Percentiles rank a stretch among this genome's conserved stretches.
Evolutionary conservation across 1,140 invertebrate species (phyloP).

Genomic region (Bursaphelenchus mucronatus): DNA sequence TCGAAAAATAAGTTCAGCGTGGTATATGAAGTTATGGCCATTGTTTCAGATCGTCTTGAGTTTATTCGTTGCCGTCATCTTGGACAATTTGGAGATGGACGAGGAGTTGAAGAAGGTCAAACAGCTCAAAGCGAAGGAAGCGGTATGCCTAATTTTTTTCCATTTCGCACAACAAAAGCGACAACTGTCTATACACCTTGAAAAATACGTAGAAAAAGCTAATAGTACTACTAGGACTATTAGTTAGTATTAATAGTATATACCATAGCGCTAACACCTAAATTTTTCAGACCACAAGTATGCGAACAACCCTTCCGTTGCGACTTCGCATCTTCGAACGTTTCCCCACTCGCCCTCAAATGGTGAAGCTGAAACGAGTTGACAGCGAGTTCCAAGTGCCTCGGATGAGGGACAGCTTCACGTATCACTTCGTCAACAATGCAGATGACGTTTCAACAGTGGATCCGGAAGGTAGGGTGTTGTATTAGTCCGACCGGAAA

Average conservation of each 20-base stretch:
- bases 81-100: constrained; percentile 97
- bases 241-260: no score
- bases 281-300: constrained; percentile 79
- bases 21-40: no score
- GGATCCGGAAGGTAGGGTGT: no score
- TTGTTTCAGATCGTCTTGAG: constrained; percentile 92
- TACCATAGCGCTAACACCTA: no score
- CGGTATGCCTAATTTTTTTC: constrained; percentile 32
- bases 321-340: constrained; percentile 92
- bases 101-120: constrained; percentile 99
- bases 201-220: no score
- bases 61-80: constrained; percentile 98
- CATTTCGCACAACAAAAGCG: no score
- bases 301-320: constrained; percentile 83
- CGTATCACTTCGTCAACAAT: constrained; percentile 83
- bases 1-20: no score
- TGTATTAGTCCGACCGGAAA: no score
- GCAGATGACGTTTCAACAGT: neutral
- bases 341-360: constrained; percentile 96
- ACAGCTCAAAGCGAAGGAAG: constrained; percentile 67
- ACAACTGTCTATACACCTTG: no score
- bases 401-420: constrained; percentile 95
- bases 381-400: constrained; percentile 91
- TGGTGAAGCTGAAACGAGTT: constrained; percentile 92
- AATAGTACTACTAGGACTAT: no score